Conservation (phyloP, 2,888 invertebrate species). For the Hirtodrosophila cameraria region DNA sequence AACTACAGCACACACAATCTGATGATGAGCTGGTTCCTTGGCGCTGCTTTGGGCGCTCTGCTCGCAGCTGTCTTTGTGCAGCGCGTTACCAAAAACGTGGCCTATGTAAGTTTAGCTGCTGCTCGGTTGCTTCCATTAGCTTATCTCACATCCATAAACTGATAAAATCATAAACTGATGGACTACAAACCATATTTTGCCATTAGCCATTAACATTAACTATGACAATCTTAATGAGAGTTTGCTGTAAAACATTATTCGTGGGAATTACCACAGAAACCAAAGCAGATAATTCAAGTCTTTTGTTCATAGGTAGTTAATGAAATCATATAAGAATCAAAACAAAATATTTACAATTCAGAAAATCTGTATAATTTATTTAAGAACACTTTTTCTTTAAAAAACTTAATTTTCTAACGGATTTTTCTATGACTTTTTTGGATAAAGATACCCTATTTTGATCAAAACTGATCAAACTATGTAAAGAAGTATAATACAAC, state of each 20-base stretch:
- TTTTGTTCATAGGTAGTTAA: neutral
- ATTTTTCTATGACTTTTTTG: no score
- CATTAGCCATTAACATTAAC: slow-evolving; percentile 49
- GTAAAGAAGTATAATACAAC: no score
- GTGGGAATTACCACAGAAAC: slow-evolving; percentile 6
- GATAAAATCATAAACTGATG: no score
- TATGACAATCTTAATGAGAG: slow-evolving; percentile 19
- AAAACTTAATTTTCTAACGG: no score
- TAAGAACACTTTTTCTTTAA: no score
- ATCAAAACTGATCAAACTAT: no score
- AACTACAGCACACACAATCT: slow-evolving; percentile 65
- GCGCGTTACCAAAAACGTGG: slow-evolving; percentile 76
- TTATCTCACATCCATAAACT: slow-evolving; percentile 40
- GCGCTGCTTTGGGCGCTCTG: slow-evolving; percentile 74
- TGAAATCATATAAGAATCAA: neutral
- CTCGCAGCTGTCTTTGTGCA: slow-evolving; percentile 76
- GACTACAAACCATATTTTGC: slow-evolving; percentile 55
- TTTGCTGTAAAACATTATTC: neutral
- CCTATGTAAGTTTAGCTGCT: slow-evolving; percentile 80
- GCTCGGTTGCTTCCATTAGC: slow-evolving; percentile 38
- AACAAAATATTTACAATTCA: no score
- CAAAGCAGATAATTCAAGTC: neutral
- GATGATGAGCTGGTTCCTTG: slow-evolving; percentile 80
- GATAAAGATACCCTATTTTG: no score
- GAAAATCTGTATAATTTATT: no score